phyloP scores from a whole-genome alignment of 2,113 vertebrate genomes.

The Saccopteryx leptura region DNA sequence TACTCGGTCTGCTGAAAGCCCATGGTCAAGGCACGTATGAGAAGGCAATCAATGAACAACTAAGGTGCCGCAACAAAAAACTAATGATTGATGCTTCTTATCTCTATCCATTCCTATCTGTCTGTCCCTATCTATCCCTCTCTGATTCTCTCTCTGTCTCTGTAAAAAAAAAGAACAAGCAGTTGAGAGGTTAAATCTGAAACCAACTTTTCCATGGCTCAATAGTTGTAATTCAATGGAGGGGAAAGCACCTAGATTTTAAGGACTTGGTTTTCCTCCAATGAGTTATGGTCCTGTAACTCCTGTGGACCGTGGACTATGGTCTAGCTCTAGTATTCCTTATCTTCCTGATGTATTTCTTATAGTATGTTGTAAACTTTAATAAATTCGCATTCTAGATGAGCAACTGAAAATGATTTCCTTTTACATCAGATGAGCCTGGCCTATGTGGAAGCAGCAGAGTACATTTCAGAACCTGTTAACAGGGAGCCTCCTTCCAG shows the following conservation, averaged over 20 bases:
- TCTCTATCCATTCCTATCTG: no score
- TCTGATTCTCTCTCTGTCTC: background rate
- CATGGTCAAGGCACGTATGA: no score
- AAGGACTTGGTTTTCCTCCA: background rate
- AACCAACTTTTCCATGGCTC: background rate
- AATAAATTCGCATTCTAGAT: background rate
- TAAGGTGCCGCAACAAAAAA: no score
- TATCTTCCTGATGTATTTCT: background rate
- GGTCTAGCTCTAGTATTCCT: background rate
- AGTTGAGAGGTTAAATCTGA: constrained; percentile 43
- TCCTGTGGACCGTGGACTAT: background rate
- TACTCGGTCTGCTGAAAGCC: no score
- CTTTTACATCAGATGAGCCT: constrained; percentile 87
- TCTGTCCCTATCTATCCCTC: no score
- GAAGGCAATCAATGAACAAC: no score
- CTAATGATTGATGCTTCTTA: no score
- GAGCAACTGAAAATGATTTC: background rate
- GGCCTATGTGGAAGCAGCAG: constrained; percentile 91
- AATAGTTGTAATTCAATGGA: background rate
- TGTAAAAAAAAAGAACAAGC: constrained; percentile 9
- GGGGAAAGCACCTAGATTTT: background rate
- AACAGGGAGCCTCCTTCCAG: constrained; percentile 91
- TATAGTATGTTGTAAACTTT: background rate
- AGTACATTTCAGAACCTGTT: constrained; percentile 74
- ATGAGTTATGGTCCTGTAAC: background rate